phyloP scores from a whole-genome alignment of 2,113 vertebrate species.

The Ahaetulla prasina region DNA sequence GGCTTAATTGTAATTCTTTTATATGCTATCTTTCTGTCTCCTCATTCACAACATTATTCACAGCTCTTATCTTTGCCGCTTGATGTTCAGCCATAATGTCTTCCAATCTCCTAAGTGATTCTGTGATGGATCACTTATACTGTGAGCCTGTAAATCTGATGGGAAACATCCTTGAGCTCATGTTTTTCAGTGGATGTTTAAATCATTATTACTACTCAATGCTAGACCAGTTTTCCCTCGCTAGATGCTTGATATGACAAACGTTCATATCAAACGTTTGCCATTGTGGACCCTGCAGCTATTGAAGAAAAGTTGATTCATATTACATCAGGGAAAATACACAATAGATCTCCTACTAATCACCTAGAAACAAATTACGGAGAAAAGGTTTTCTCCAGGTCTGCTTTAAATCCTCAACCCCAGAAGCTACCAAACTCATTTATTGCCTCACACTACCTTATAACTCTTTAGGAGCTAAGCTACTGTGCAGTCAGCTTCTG shows the following conservation, averaged over 20 bases:
- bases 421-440: background rate
- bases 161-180: background rate
- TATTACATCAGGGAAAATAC: background rate
- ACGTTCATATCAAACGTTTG: background rate
- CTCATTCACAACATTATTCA: conserved; percentile 3
- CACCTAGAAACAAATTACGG: background rate
- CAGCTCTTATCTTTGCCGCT: background rate
- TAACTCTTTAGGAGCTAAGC: background rate
- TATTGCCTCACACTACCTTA: background rate
- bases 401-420: background rate
- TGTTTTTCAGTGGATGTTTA: background rate
- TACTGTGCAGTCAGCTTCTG: background rate
- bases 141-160: background rate
- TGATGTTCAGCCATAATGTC: background rate
- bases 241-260: background rate
- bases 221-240: background rate
- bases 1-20: background rate
- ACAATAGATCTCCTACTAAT: background rate
- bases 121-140: background rate
- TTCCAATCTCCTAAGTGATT: background rate
- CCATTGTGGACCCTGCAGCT: background rate
- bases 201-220: background rate
- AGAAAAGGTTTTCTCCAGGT: background rate
- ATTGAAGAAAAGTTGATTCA: background rate
- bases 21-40: background rate